Conservation (phyloP, 2,113 vertebrate genomes). For the Girardinichthys multiradiatus region DNA sequence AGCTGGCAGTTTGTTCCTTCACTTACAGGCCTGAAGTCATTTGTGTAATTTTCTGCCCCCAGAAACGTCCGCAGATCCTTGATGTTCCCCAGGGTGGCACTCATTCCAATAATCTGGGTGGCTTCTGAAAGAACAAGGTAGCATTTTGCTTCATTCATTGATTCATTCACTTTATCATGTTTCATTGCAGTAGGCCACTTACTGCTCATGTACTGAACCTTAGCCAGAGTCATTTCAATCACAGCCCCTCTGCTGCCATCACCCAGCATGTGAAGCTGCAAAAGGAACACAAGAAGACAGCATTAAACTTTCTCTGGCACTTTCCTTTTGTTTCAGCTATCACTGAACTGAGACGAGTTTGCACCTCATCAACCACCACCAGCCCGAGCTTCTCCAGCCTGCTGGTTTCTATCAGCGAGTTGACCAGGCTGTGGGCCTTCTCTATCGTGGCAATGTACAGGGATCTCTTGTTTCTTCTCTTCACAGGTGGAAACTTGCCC, state of each 20-base stretch:
- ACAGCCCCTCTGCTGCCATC: constrained; percentile 90
- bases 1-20: no score
- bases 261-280: constrained; percentile 94
- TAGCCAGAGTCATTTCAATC: constrained; percentile 91
- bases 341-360: background rate
- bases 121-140: constrained; percentile 72
- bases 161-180: no score
- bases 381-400: constrained; percentile 85
- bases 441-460: constrained; percentile 95
- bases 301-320: background rate
- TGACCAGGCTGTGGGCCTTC: constrained; percentile 92
- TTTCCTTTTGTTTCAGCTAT: background rate
- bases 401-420: constrained; percentile 88
- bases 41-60: constrained; percentile 89
- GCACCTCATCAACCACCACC: constrained; percentile 95
- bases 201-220: constrained; percentile 88
- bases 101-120: constrained; percentile 96
- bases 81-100: constrained; percentile 93
- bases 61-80: constrained; percentile 91
- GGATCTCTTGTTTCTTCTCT: constrained; percentile 84
- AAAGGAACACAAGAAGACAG: background rate
- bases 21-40: constrained; percentile 92
- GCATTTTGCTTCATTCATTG: background rate
- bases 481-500: constrained; percentile 92
- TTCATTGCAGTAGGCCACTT: constrained; percentile 68